phyloP scores from a whole-genome alignment of 2,797 vertebrate genomes.

The Chloroceryle amazona region DNA sequence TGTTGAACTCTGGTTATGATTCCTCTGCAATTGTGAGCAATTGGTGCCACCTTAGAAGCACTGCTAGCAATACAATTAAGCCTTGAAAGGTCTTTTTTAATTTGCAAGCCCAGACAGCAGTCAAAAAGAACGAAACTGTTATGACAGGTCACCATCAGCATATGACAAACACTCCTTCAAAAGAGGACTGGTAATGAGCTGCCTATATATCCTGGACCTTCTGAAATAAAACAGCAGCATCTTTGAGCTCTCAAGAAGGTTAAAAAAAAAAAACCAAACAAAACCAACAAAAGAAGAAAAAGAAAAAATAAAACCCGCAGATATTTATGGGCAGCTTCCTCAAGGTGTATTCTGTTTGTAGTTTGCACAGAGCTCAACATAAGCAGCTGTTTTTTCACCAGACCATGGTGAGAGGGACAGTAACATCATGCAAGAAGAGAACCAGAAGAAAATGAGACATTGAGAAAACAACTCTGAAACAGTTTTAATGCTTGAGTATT shows the following conservation, averaged over 20 bases:
- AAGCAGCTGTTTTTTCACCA: neutral
- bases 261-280: rapidly evolving
- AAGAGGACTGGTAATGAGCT: neutral
- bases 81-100: neutral
- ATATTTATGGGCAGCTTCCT: neutral
- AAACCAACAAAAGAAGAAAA: neutral
- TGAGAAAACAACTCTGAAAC: neutral
- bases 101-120: neutral
- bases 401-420: neutral
- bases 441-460: neutral
- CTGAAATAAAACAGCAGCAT: neutral
- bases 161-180: neutral
- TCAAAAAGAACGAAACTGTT: neutral
- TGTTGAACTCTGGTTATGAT: neutral
- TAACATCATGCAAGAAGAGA: neutral
- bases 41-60: neutral
- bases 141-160: neutral
- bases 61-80: neutral
- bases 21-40: neutral
- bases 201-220: neutral
- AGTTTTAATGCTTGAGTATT: neutral
- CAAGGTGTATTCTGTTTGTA: neutral
- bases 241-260: neutral
- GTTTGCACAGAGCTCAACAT: neutral
- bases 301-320: neutral